Evolutionary conservation across 2,797 vertebrate species (phyloP).

Genomic region (Rhodeus uyekii): DNA sequence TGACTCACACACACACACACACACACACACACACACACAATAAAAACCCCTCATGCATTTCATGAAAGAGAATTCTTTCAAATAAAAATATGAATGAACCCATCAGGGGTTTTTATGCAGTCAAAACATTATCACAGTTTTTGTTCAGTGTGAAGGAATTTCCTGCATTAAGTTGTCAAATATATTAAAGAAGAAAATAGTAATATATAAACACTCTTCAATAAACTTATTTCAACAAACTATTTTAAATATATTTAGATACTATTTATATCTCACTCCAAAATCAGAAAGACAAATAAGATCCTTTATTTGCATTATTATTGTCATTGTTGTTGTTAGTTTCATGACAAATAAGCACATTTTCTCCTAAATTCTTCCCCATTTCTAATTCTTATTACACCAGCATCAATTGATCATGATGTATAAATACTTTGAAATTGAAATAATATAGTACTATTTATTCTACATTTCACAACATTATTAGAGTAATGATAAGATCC

Average conservation of each 20-base stretch:
- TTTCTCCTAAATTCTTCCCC: neutral
- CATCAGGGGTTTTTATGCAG: neutral
- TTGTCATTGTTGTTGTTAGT: neutral
- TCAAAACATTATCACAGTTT: slow-evolving; percentile 4
- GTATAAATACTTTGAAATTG: neutral
- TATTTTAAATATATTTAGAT: too few species aligned
- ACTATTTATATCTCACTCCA: neutral
- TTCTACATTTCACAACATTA: too few species aligned
- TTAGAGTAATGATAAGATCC: too few species aligned
- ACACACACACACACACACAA: neutral
- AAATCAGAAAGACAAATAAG: neutral
- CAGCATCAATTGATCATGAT: neutral
- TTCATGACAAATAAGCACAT: neutral
- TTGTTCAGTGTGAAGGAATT: neutral
- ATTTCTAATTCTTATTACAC: neutral
- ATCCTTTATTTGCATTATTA: neutral
- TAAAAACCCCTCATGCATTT: neutral
- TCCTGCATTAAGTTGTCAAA: neutral
- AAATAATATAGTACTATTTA: neutral
- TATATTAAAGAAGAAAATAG: neutral
- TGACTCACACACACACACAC: neutral
- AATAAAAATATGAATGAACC: slow-evolving; percentile 6
- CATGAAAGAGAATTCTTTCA: neutral
- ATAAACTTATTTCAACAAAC: too few species aligned
- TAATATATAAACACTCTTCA: neutral